Base-by-base conservation (phyloP, 1,140 invertebrate genomes). In the Aphelenchoides besseyi region DNA sequence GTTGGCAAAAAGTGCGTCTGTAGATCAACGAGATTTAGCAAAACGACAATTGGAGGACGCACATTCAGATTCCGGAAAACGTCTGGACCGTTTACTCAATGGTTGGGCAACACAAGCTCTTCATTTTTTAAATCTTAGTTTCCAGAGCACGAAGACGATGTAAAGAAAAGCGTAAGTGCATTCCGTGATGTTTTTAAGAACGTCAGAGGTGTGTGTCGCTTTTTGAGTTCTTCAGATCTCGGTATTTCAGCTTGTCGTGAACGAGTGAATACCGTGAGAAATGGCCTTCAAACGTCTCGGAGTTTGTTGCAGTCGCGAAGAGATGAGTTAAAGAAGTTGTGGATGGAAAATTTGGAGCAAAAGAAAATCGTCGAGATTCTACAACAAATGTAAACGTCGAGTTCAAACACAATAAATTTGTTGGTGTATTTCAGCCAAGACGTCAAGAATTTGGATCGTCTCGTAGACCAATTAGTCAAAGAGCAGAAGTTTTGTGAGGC, bases 21-120 rank as follows among this genome's bases (percentile, higher is more conserved):
- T 93, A 85, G 93, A 95, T 82, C 92, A 97, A 83, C 87, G 94
- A 76, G 94, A 97, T 83, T 90, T 92, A 81, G 94, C 97, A 86
- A 94, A 94, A 81, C 90, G 90, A 0, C 92, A 93, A 85, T 88
- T 97, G 35, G 94, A 97, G 86, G 91, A 92, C 76, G 93, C 94
- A 83, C 97, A 92, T 82, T 92, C 92, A 84, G 89, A 90, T 81
- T 94, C 93, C 86, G 94, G 97, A 87, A 89, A 90, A 74, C 88
- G 89, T 77, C 87, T 97, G 2, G 92, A 95, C 82, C 91, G 92
- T 84, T 87, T 96, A 23, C 92, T 98, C 26, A 91, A 91, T 29
- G 83, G 86, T 87, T 73, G 73, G 16, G 26, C 9, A 35, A 37
- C 26, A 23, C 64, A 59, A 53, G 54, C 26, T n/a, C n/a, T n/a